A percentile compares a stretch with the other conserved stretches of the same genome.
These are phyloP conservation scores for Venturia canescens DNA, from an alignment of 1,140 invertebrate genomes.

Conservation along the genomic window DNA sequence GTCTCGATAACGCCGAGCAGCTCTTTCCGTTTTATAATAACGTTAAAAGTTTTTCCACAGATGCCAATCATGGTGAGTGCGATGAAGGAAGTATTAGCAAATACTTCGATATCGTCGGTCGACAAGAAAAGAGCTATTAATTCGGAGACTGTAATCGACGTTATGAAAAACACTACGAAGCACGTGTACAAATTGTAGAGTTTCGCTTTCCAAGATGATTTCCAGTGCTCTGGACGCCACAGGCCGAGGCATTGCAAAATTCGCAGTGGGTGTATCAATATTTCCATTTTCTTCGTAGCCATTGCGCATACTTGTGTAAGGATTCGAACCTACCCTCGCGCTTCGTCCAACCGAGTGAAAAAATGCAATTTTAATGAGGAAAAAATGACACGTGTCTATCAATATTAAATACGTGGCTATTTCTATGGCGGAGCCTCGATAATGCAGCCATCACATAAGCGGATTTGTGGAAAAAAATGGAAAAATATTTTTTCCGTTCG, in stretches of 20 bases:
- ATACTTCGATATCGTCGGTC: slow-evolving; percentile 43
- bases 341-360: no score
- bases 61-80: slow-evolving; percentile 48
- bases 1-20: slow-evolving; percentile 46
- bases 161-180: slow-evolving; percentile 22
- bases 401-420: no score
- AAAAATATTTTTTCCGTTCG: slow-evolving; percentile 6
- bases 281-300: slow-evolving; percentile 13
- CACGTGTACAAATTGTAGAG: slow-evolving; percentile 40
- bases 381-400: no score
- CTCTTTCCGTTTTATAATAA: slow-evolving; percentile 38
- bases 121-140: slow-evolving; percentile 29
- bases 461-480: neutral
- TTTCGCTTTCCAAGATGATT: slow-evolving; percentile 3
- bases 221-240: slow-evolving; percentile 44
- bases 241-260: slow-evolving; percentile 39
- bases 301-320: no score
- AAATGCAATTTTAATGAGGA: no score
- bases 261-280: slow-evolving; percentile 27
- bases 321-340: no score
- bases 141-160: slow-evolving; percentile 26
- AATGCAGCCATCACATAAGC: neutral
- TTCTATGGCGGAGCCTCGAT: neutral
- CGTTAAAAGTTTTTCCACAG: slow-evolving; percentile 46
- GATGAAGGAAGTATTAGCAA: slow-evolving; percentile 56